A percentile compares a stretch with the other conserved stretches of the same genome.
phyloP scores from a whole-genome alignment of 2,888 invertebrate species.

The Mycalesis mineus region DNA sequence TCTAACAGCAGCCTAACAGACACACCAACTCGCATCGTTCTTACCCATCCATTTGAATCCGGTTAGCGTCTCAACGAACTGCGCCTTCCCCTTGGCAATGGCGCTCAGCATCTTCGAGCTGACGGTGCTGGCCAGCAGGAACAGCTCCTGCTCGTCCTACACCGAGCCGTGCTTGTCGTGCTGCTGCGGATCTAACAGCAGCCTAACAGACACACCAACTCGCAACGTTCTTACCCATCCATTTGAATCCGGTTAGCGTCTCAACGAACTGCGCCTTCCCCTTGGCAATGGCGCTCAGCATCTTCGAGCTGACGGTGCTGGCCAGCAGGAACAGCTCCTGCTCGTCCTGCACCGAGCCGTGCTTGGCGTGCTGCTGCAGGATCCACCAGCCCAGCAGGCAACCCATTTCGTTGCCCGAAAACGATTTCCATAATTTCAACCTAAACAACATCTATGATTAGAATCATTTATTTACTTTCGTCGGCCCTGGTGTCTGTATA shows the following conservation, averaged over 20 bases:
- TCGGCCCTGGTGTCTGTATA: too few species aligned
- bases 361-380: slow-evolving; percentile 77
- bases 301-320: slow-evolving; percentile 98
- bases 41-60: slow-evolving; percentile 99
- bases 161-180: slow-evolving; percentile 63
- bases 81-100: slow-evolving; percentile 87
- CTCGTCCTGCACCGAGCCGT: slow-evolving; percentile 56
- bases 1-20: slow-evolving; percentile 97
- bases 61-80: slow-evolving; percentile 92
- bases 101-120: slow-evolving; percentile 93
- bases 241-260: slow-evolving; percentile 99
- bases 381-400: slow-evolving; percentile 97
- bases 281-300: slow-evolving; percentile 88
- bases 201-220: slow-evolving; percentile 94
- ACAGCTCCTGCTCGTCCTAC: slow-evolving; percentile 79
- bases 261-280: slow-evolving; percentile 88
- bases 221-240: slow-evolving; percentile 94
- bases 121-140: slow-evolving; percentile 95
- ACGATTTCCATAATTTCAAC: slow-evolving; percentile 85
- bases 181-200: slow-evolving; percentile 91
- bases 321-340: slow-evolving; percentile 89
- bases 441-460: slow-evolving; percentile 35
- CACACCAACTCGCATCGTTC: slow-evolving; percentile 91
- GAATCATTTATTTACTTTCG: too few species aligned
- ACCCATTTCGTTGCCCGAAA: slow-evolving; percentile 97